Conservation (phyloP, 2,113 vertebrate species). For the Centropus bengalensis region DNA sequence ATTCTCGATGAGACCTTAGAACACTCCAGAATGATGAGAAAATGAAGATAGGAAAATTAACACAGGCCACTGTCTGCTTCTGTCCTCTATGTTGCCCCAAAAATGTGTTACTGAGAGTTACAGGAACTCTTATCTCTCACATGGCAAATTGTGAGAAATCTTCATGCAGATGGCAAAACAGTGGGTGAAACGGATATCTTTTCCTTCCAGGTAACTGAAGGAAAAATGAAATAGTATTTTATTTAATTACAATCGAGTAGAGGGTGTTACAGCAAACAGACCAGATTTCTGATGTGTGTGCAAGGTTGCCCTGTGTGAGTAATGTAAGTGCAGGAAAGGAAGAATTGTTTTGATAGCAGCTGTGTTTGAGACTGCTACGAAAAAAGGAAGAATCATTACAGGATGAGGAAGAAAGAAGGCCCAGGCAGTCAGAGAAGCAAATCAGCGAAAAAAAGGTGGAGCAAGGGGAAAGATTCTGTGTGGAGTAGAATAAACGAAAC, state of each 20-base stretch:
- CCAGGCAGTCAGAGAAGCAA: constrained; percentile 12
- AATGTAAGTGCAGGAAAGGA: constrained; percentile 17
- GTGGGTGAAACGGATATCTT: background rate
- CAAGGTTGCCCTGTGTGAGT: background rate
- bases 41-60: background rate
- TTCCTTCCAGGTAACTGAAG: background rate
- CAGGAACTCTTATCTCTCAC: background rate
- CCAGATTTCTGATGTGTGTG: background rate
- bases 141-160: background rate
- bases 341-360: constrained; percentile 37
- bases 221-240: background rate
- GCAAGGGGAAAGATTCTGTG: background rate
- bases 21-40: background rate
- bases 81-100: background rate
- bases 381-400: constrained; percentile 62
- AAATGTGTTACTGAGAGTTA: background rate
- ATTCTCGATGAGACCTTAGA: background rate
- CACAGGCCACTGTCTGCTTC: background rate
- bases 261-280: background rate
- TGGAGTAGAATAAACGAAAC: background rate
- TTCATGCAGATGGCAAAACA: background rate
- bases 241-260: background rate
- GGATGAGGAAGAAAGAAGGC: constrained; percentile 54
- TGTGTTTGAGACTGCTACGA: constrained; percentile 36
- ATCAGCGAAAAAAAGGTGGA: background rate